Evolutionary conservation across 1,140 invertebrate species (phyloP), one percentile per base, ranked within the genome.

Genomic region (Contarinia nasturtii): DNA sequence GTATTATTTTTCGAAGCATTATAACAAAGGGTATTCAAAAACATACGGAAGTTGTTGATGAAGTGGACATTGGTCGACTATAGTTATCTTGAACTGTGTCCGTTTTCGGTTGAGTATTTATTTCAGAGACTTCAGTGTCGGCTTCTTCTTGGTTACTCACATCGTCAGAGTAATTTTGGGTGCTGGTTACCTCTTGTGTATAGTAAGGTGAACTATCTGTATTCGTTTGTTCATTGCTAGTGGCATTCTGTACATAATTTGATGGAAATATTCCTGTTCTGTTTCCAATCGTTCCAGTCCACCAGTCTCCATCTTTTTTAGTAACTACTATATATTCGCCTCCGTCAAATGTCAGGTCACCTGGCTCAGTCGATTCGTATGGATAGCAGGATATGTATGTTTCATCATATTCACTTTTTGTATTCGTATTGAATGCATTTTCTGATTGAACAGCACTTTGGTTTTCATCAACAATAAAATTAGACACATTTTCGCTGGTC

Each of bases 251-350:
- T 17, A 92, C 87, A 65, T 91, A 92, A 72, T 92, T 93, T 1
- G 82, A 87, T 1, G 95, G 95, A 66, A 98, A 98, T 51, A 98
- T 92, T 18, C 95, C 95, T 12, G 72, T 76, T 51, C 79, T 77
- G 55, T 34, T 79, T 37, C 77, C 86, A 53, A 94, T 80, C 44
- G 74, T 76, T 34, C 95, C 95, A 10, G 91, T 95, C 94, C 94
- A 98, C 94, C 94, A 98, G 59, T 98, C 92, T 7, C 90, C 92
- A 52, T 95, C 89, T 52, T 86, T 81, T 52, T 91, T 81, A 4
- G 76, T 74, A 1, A 95, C 89, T 50, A 79, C 68, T 46, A 98
- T 84, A 48, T 85, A 71, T 63, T 98, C 93, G 1, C 91, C 91
- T 47, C 82, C 83, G 54, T 85, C 79, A 61, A 98, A 96, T 42